Percentiles rank a stretch among this genome's conserved stretches.
Conservation (phyloP, 2,888 invertebrate genomes). For the Blastobasis lacticolella region DNA sequence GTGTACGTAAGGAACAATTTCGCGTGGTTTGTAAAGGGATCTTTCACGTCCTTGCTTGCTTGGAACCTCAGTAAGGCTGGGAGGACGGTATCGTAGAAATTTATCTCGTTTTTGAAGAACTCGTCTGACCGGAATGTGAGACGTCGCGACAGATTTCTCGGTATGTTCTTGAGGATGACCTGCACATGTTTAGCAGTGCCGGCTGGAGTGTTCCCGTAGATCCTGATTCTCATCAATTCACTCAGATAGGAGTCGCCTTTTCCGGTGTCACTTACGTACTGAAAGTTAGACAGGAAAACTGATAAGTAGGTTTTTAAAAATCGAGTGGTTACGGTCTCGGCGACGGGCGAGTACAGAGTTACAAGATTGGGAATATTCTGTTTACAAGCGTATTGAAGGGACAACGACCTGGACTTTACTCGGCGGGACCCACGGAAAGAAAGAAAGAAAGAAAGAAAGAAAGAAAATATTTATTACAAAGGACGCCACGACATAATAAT, state of each 20-base stretch:
- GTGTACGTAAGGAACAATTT: conserved; percentile 56
- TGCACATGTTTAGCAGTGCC: conserved; percentile 47
- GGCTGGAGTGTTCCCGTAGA: conserved; percentile 56
- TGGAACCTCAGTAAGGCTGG: conserved; percentile 62
- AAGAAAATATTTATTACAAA: no score
- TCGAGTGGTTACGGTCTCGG: neutral
- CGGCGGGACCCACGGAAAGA: no score
- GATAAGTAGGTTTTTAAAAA: neutral
- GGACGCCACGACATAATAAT: no score
- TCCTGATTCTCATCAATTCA: conserved; percentile 73
- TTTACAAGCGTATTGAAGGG: neutral
- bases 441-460: no score
- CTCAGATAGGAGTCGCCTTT: conserved; percentile 84
- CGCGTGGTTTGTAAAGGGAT: conserved; percentile 68
- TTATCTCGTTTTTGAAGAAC: conserved; percentile 81
- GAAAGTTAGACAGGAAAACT: conserved; percentile 17
- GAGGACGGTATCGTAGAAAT: conserved; percentile 75
- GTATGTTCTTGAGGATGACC: conserved; percentile 79
- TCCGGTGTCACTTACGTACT: conserved; percentile 58
- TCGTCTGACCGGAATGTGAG: conserved; percentile 78
- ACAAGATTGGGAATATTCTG: neutral
- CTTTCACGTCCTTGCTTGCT: conserved; percentile 37
- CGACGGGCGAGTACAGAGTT: neutral
- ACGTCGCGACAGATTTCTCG: conserved; percentile 74
- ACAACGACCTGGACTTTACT: neutral